Base-by-base conservation (phyloP, 2,888 invertebrate genomes). In the Pheosia gnoma region DNA sequence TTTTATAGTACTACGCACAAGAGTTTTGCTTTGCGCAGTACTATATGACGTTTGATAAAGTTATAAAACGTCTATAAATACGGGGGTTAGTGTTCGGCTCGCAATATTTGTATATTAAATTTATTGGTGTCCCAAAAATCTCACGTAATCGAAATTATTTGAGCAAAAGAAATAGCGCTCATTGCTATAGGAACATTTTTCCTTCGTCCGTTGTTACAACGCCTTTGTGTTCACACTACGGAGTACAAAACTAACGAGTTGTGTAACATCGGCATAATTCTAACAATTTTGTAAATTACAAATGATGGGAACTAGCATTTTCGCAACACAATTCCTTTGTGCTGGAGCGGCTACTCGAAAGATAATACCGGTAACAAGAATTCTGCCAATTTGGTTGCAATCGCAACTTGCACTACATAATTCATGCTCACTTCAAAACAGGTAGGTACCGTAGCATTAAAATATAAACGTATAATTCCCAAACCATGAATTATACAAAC, bases 201-300 rank as follows among this genome's bases (percentile, higher is more conserved):
- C 9, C 43, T 8, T 43, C 4, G 43, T 43, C 10, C 13, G 9
- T 52, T 52, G 6, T 37, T 25, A 0, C 25, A 25, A 53, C n/a
- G 4, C 53, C 36, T 53, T 8, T 51, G 37, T 53, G 53, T 53
- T 53, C 52, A 52, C 52, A 52, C 52, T 52, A 52, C 25, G 4
- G 5, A 9, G 13, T n/a, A 43, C 8, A 25, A 43, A 43, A 10
- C 8, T 43, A 43, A 43, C 49, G n/a, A 49, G 49, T 49, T 5
- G 49, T 41, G 41, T 41, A 41, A 41, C 8, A 41, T 41, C 43
- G 43, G 9, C 60, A 63, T 72, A 69, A 75, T 73, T 73, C 63
- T 61, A 70, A 64, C 70, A 75, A 78, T 80, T 78, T 74, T 67
- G 73, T 72, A 74, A 75, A 79, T 80, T 75, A 74, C 74, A 71